Conservation (phyloP, 2,888 invertebrate genomes). For the Pomacea canaliculata region DNA sequence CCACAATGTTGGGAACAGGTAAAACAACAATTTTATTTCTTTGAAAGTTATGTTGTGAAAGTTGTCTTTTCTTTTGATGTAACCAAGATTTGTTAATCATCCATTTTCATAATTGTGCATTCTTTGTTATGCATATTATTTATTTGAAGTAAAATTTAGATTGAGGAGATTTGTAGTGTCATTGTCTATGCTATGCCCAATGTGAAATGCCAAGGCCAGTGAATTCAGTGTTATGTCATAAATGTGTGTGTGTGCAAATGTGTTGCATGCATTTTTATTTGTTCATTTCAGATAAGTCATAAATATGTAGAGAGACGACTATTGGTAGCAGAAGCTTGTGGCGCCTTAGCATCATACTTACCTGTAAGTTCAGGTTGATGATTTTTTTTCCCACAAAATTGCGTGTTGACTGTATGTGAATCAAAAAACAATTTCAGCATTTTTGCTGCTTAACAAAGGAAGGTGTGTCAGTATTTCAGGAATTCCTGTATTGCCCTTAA, state of each 20-base stretch:
- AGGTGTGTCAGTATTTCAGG: too few species aligned
- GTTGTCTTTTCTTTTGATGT: not conserved
- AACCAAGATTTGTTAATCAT: not conserved
- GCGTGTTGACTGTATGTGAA: too few species aligned
- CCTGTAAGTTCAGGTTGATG: slow-evolving; percentile 71
- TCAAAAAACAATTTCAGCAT: too few species aligned
- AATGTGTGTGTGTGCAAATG: too few species aligned
- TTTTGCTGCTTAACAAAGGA: too few species aligned
- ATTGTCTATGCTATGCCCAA: too few species aligned
- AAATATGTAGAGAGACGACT: slow-evolving; percentile 78
- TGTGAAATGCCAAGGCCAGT: too few species aligned
- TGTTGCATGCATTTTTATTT: too few species aligned
- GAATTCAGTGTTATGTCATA: too few species aligned
- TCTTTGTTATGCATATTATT: not conserved
- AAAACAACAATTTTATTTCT: not conserved
- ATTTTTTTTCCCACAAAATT: not conserved
- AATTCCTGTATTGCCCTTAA: too few species aligned
- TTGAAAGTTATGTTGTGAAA: not conserved
- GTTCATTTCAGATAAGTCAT: slow-evolving; percentile 74
- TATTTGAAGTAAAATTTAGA: not conserved
- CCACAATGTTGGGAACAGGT: slow-evolving; percentile 81
- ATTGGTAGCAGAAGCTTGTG: slow-evolving; percentile 79
- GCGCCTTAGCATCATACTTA: slow-evolving; percentile 77
- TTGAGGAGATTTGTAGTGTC: too few species aligned
- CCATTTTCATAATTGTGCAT: too few species aligned